Evolutionary conservation across 1,140 invertebrate genomes (phyloP).

Genomic region (Dolichoris vasculosae): DNA sequence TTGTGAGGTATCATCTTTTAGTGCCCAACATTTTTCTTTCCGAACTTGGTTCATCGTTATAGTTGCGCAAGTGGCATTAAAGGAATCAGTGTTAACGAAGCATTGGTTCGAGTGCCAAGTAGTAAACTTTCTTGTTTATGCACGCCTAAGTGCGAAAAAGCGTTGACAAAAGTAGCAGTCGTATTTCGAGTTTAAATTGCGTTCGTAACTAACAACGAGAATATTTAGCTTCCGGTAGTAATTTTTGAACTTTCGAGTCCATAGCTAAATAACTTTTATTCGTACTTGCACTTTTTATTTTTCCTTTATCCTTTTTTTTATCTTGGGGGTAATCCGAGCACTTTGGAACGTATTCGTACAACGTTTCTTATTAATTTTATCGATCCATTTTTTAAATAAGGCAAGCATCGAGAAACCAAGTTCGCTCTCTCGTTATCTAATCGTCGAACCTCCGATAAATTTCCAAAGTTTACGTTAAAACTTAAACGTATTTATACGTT

Average conservation of each 20-base stretch:
- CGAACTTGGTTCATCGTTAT: not conserved
- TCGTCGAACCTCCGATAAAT: too few species aligned
- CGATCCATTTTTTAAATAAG: too few species aligned
- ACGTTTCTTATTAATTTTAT: too few species aligned
- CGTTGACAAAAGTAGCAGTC: slow-evolving; percentile 33
- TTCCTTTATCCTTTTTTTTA: too few species aligned
- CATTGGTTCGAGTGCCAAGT: slow-evolving; percentile 28
- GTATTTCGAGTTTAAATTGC: slow-evolving; percentile 38
- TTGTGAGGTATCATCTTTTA: not conserved
- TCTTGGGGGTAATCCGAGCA: too few species aligned
- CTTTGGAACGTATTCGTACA: too few species aligned
- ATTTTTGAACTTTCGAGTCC: not conserved
- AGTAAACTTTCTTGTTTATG: slow-evolving; percentile 47
- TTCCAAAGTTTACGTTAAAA: too few species aligned
- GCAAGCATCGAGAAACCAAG: too few species aligned
- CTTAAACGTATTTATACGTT: too few species aligned
- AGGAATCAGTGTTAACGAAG: slow-evolving; percentile 47
- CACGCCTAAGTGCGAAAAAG: not conserved
- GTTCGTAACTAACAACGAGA: slow-evolving; percentile 20
- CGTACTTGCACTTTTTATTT: not conserved
- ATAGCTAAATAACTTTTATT: not conserved
- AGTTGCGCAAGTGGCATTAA: not conserved
- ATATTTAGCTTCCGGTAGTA: not conserved
- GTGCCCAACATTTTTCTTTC: not conserved
- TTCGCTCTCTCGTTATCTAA: too few species aligned